These are phyloP conservation scores for Myoxocephalus aenaeus DNA, from an alignment of 2,797 vertebrate species.

Conservation along the genomic window DNA sequence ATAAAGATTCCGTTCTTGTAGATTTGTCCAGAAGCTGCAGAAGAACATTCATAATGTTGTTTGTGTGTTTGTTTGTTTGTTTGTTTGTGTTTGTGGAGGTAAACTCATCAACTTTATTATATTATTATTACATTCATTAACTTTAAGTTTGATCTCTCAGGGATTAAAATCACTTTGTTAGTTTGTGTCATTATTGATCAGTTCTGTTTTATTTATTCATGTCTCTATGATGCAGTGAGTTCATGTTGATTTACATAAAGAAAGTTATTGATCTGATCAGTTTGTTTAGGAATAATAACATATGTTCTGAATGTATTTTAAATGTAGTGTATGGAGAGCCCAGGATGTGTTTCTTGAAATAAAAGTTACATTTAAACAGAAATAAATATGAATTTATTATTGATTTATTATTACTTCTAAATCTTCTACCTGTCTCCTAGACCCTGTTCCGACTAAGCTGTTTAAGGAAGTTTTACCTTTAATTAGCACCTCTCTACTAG, in stretches of 20 bases:
- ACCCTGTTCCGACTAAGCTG: no score
- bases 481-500: no score
- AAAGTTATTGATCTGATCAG: background rate
- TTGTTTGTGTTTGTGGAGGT: background rate
- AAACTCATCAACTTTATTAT: background rate
- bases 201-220: background rate
- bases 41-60: no score
- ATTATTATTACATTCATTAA: no score
- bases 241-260: no score
- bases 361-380: background rate
- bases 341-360: background rate
- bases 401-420: no score
- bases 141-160: background rate
- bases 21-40: background rate
- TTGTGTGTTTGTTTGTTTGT: no score
- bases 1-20: background rate
- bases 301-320: background rate
- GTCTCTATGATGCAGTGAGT: no score
- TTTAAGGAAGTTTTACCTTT: no score
- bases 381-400: background rate
- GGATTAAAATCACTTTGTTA: background rate
- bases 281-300: background rate
- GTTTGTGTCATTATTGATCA: background rate
- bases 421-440: no score
- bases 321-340: background rate